These are phyloP conservation scores for Agriopis leucophaearia DNA, from an alignment of 2,888 invertebrate species.

Conservation along the genomic window DNA sequence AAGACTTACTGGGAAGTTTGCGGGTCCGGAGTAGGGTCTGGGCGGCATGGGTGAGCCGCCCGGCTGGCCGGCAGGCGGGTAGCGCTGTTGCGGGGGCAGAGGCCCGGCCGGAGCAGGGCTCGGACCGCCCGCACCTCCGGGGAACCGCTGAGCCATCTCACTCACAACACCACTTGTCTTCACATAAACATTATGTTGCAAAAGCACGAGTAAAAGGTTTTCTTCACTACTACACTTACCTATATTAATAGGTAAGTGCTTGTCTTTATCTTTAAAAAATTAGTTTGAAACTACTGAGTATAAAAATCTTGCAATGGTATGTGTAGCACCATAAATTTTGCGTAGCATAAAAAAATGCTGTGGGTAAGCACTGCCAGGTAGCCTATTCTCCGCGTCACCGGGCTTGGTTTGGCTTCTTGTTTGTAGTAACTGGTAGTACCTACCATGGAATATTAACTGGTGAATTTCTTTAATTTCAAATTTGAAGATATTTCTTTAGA, in stretches of 20 bases:
- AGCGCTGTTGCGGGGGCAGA: conserved; percentile 73
- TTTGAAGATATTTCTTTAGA: background rate
- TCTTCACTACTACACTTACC: background rate
- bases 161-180: conserved; percentile 15
- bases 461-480: background rate
- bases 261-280: no score
- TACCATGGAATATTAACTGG: background rate
- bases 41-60: conserved; percentile 89
- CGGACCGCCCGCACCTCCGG: conserved; percentile 57
- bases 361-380: background rate
- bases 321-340: no score
- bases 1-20: conserved; percentile 90
- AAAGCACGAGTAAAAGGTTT: background rate
- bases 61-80: conserved; percentile 83
- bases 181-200: conserved; percentile 2
- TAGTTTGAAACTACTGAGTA: background rate
- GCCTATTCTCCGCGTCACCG: background rate
- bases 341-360: background rate
- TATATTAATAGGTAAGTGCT: no score
- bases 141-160: conserved; percentile 76
- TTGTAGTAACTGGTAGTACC: background rate
- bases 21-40: conserved; percentile 89
- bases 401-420: background rate
- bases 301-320: background rate
- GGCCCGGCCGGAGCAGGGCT: conserved; percentile 82